Base-by-base conservation (phyloP, 2,888 invertebrate species). In the Scaptomyza parva region DNA sequence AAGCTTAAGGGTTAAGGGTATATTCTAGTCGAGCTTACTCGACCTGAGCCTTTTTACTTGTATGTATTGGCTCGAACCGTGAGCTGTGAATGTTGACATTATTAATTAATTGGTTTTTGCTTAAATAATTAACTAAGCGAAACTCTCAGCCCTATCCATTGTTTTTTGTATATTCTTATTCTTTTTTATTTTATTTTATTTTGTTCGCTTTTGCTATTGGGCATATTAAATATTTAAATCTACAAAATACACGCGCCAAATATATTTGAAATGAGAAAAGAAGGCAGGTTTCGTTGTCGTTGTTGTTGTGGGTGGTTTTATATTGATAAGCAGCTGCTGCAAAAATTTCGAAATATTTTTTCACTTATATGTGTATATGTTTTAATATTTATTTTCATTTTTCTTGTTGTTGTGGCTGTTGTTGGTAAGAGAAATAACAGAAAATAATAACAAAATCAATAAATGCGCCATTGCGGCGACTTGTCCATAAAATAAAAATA, bases 61-160 rank as follows among this genome's bases (percentile, higher is more conserved):
- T 33, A 7, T 7, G 8, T 8, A 9, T 3, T 37, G 37, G 9
- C 3, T 33, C 14, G 28, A 39, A 39, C 41, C 52, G 40, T 41
- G 60, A 30, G 44, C 39, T 43, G 18, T 57, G 81, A 69, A 84
- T 84, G 82, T 87, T 87, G 85, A 82, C 82, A 75, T 68, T 87
- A 79, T 76, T 87, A 87, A 84, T 84, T 81, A 87, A 84, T 85
- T 85, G 79, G 64, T 61, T 82, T 85, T 77, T 70, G 75, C 77
- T 62, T 77, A 72, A 71, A 68, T 68, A 77, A 76, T 69, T 66
- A 65, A 63, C 54, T 66, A 52, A 54, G 63, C 20, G 58, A 58
- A 54, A 70, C 62, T 58, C 65, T 58, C 26, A 39, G 28, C 20
- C 59, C 55, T 2, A 4, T 2, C 11, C 26, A 9, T 20, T 50